Base-by-base conservation (phyloP, 2,888 invertebrate genomes). In the Onthophagus sagittarius region DNA sequence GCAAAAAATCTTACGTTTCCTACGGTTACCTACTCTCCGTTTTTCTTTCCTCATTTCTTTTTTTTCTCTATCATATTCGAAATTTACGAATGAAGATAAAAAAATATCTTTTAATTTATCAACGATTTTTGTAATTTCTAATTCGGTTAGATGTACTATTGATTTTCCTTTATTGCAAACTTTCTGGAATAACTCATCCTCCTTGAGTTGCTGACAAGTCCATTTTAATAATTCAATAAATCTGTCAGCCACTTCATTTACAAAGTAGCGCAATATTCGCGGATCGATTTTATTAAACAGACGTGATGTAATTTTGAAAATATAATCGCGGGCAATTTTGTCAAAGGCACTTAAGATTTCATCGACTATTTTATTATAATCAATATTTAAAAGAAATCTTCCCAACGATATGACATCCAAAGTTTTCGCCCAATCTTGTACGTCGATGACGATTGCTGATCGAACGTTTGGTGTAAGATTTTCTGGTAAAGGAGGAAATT, bases 401-500 rank as follows among this genome's bases (percentile, higher is more conserved):
- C 72, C n/a, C 62, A 72, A 31, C 23, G 23, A 23, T 23, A 72
- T 69, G 14, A 72, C 62, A 15, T 72, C 62, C 11, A n/a, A n/a
- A n/a, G n/a, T n/a, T n/a, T n/a, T n/a, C n/a, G 15, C 69, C 69
- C 69, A 5, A 62, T 14, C 2, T 69, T 62, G 62, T 31, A 14
- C 11, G 69, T 15, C 39, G 11, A 4, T 4, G 2, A 7, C 11
- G 39, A 53, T 53, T 53, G 2, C 6, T 53, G 39, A 7, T 4
- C 11, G 39, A 53, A 70, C 15, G 1, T 32, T 64, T 5, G 62
- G 53, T 9, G 69, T 69, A 31, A 39, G 63, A 63, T 63, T 72
- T 69, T 73, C 69, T 11, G 75, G 76, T 62, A 73, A 73, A 15
- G 72, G 15, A 4, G 78, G 77, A 15, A 77, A 70, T 32, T 72